A percentile compares a stretch with the other conserved stretches of the same genome.
phyloP scores from a whole-genome alignment of 2,113 vertebrate genomes.

The Salminus brasiliensis region DNA sequence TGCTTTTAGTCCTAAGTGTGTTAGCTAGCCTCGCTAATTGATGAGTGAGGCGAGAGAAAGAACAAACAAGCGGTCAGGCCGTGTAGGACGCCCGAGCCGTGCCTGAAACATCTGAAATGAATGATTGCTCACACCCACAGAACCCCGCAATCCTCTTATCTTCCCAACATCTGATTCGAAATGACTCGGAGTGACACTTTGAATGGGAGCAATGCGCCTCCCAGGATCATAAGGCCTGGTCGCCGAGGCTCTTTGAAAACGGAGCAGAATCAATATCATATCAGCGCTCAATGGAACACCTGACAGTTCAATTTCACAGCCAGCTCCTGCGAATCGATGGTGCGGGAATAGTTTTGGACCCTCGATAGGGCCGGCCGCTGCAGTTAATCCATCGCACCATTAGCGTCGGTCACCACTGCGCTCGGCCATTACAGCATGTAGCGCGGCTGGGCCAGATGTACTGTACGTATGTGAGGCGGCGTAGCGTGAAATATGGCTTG shows the following conservation, averaged over 20 bases:
- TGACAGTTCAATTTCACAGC: conserved; percentile 85
- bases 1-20: too few species aligned
- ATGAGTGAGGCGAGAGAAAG: neutral
- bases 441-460: neutral
- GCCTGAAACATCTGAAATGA: conserved; percentile 28
- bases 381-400: conserved; percentile 69
- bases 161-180: conserved; percentile 37
- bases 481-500: too few species aligned
- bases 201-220: conserved; percentile 29
- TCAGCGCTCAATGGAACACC: conserved; percentile 76
- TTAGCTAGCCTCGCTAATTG: conserved; percentile 21
- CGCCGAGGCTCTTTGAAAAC: conserved; percentile 56
- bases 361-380: conserved; percentile 57
- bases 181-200: conserved; percentile 39
- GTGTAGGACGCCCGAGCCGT: conserved; percentile 6
- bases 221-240: conserved; percentile 53
- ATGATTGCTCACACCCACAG: conserved; percentile 20
- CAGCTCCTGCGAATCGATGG: conserved; percentile 73
- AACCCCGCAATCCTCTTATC: conserved; percentile 20
- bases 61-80: conserved; percentile 35
- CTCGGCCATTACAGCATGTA: conserved; percentile 47
- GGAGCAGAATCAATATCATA: conserved; percentile 81
- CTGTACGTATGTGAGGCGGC: too few species aligned
- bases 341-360: conserved; percentile 73
- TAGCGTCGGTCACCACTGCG: conserved; percentile 63